Evolutionary conservation across 2,113 vertebrate genomes (phyloP).

Genomic region (Platycercus adscitus): DNA sequence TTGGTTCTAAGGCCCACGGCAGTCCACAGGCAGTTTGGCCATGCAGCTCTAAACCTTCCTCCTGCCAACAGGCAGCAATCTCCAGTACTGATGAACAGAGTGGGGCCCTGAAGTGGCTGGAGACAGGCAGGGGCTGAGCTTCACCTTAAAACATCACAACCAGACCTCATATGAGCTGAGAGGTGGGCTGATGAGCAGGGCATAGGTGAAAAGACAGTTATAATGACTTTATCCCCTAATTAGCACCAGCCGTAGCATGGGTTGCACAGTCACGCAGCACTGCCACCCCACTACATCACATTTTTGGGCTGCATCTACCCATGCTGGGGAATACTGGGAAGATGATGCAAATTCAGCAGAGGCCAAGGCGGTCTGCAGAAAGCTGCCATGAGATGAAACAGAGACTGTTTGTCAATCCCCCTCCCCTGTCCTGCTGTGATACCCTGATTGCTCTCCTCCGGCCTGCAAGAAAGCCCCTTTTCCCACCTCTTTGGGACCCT

Average conservation of each 20-base stretch:
- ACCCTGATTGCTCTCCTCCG: neutral
- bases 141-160: neutral
- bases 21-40: neutral
- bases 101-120: neutral
- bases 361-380: neutral
- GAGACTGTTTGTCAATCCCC: fast-evolving
- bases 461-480: neutral
- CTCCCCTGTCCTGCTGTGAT: neutral
- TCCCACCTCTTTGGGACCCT: neutral
- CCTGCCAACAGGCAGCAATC: neutral
- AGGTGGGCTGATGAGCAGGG: neutral
- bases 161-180: neutral
- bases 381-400: neutral
- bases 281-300: neutral
- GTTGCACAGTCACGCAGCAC: fast-evolving
- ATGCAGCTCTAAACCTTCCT: fast-evolving
- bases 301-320: neutral
- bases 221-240: neutral
- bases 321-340: fast-evolving
- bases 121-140: neutral
- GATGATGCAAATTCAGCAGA: neutral
- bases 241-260: neutral
- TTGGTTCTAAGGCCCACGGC: neutral
- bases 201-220: neutral
- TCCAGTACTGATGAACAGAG: neutral